Evolutionary conservation across 2,797 vertebrate genomes (phyloP), one percentile per base, ranked within the genome.

Genomic region (Epinephelus awoara): DNA sequence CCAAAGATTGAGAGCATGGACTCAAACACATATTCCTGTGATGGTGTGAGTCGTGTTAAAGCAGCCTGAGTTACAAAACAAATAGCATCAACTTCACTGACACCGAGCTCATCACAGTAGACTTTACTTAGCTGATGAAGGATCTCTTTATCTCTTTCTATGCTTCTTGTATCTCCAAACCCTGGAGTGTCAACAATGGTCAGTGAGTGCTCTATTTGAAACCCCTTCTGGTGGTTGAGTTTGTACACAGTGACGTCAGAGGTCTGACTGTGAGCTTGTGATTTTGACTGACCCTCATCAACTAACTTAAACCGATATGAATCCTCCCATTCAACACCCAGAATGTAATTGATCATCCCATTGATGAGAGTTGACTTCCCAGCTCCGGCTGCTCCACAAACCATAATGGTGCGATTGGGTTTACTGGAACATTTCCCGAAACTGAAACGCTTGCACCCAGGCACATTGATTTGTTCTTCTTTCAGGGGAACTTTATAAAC

Each of bases 131-230:
- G 2, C 27, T 76, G 46, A 2, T 61, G 63, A 14, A 3, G 13
- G 17, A 84, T 84, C 77, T 5, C 1, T 2, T 0, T 11, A 46
- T 83, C 66, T 34, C 34, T 34, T 75, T 3, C 5, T 46, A 49
- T 77, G 34, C 21, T 59, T 61, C 66, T 61, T 29, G 80, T 70
- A 4, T 74, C 71, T 74, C 80, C 75, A 55, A 83, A 78, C 0
- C 71, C 61, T 50, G 75, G 80, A 21, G 87, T 89, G 42, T 92
- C 89, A 1, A 92, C 34, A 1, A 92, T 81, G 25, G 90, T 92
- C 17, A 92, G 46, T 0, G 91, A 90, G 44, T 34, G 51, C 1
- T 57, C 46, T 5, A 81, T 62, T n/a, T 50, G 2, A 38, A 84
- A 85, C 0, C 21, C 64, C 2, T 89, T n/a, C 14, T 34, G 29